phyloP scores from a whole-genome alignment of 64 coral and sea anemone species.

The Dendrophyllia cribrosa region DNA sequence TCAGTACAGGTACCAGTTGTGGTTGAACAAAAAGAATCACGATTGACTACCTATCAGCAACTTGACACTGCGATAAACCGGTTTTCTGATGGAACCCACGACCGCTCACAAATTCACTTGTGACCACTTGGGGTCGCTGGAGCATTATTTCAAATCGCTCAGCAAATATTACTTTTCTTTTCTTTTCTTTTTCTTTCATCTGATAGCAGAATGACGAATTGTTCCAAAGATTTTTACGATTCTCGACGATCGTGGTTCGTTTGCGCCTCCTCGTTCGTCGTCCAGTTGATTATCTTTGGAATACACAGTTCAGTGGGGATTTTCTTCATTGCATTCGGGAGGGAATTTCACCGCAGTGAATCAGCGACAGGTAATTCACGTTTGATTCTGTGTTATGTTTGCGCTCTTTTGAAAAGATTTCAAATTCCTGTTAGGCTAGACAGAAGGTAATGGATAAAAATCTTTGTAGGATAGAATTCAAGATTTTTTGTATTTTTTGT shows the following conservation, averaged over 20 bases:
- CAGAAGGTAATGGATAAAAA: background rate
- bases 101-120: background rate
- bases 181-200: background rate
- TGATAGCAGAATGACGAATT: background rate
- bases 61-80: background rate
- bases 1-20: background rate
- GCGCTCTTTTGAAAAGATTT: background rate
- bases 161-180: background rate
- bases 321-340: conserved; percentile 20
- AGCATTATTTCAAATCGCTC: background rate
- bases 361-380: conserved; percentile 43
- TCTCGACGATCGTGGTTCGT: conserved; percentile 26
- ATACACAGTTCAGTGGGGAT: conserved; percentile 65
- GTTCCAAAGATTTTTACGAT: conserved; percentile 3
- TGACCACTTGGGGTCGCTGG: too few species aligned
- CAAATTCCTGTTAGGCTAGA: background rate
- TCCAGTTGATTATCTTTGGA: conserved; percentile 67
- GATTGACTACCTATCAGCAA: too few species aligned
- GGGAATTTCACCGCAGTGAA: conserved; percentile 47
- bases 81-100: background rate
- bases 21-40: background rate
- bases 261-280: conserved; percentile 47
- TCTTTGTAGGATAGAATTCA: background rate
- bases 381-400: background rate
- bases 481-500: too few species aligned